A percentile compares a stretch with the other conserved stretches of the same genome.
Conservation (phyloP, 2,113 vertebrate species). For the Sturnira hondurensis region DNA sequence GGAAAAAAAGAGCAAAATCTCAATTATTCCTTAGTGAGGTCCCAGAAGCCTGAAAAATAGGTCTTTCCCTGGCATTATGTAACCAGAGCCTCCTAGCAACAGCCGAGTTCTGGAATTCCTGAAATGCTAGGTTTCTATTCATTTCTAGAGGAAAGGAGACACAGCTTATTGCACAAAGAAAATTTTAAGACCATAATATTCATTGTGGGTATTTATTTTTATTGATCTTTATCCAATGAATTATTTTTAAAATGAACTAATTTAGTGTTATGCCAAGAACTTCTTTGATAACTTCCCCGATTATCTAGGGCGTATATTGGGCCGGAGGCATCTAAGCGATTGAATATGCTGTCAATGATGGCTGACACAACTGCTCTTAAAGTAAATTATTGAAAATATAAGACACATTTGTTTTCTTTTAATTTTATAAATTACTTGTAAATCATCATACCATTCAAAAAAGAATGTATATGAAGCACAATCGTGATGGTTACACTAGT, state of each 20-base stretch:
- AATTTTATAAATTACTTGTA: slow-evolving; percentile 1
- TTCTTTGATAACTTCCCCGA: not conserved
- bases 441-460: not conserved
- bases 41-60: not conserved
- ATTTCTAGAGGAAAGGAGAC: not conserved
- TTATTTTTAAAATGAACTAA: not conserved
- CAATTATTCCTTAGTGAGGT: not conserved
- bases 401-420: not conserved
- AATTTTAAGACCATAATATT: not conserved
- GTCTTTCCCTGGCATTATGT: not conserved
- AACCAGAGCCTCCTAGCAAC: not conserved
- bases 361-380: not conserved
- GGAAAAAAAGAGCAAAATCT: not conserved
- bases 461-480: not conserved
- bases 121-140: not conserved
- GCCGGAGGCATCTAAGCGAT: not conserved
- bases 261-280: not conserved
- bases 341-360: not conserved
- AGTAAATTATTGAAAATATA: not conserved
- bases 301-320: not conserved
- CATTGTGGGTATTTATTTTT: not conserved
- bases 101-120: not conserved
- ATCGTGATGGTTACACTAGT: not conserved
- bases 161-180: not conserved
- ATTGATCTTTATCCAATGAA: not conserved